These are phyloP conservation scores for Heterocephalus glaber DNA, from an alignment of 2,113 vertebrate species.

Conservation along the genomic window DNA sequence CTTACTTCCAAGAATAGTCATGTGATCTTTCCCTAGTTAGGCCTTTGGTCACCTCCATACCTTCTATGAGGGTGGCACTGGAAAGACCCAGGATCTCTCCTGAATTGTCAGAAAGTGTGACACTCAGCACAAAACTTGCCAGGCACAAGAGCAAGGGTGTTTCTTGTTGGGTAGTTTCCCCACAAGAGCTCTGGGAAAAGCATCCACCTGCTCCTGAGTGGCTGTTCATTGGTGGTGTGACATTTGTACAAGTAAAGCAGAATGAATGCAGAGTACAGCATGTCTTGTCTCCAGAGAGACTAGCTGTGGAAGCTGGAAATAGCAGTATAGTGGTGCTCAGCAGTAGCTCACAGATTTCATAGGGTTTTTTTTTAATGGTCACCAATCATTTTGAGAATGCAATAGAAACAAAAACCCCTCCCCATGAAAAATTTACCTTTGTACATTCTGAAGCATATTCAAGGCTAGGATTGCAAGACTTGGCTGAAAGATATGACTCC, in stretches of 20 bases:
- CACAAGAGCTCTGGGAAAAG: not conserved
- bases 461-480: not conserved
- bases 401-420: not conserved
- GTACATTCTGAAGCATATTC: not conserved
- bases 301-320: not conserved
- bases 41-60: not conserved
- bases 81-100: not conserved
- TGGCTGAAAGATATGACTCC: not conserved
- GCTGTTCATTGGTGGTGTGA: not conserved
- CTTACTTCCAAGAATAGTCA: not conserved
- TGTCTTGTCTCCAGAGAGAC: not conserved
- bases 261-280: not conserved
- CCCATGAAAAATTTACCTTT: not conserved
- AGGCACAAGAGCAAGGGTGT: not conserved
- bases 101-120: not conserved
- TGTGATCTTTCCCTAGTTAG: not conserved
- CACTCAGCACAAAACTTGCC: not conserved
- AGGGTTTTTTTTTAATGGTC: not conserved
- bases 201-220: not conserved
- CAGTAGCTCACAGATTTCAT: not conserved
- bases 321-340: not conserved
- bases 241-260: conserved; percentile 29
- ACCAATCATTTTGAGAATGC: not conserved
- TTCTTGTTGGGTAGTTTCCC: not conserved
- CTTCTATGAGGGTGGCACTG: not conserved